phyloP scores from a whole-genome alignment of 2,888 invertebrate species.

The Thecocarcelia acutangulata region DNA sequence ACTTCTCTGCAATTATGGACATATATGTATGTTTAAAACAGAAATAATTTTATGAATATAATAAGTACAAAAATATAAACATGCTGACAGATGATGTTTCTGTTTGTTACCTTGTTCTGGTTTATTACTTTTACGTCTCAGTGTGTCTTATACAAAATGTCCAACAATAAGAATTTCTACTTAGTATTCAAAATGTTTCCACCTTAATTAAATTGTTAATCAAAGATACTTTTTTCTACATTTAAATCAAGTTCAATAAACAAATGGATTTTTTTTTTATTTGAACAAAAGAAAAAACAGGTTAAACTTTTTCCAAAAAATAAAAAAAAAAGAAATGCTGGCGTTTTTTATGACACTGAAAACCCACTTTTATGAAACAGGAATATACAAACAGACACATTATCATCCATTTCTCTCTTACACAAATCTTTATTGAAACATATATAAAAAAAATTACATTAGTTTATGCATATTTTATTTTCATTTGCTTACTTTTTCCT shows the following conservation, averaged over 20 bases:
- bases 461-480: slow-evolving; percentile 4
- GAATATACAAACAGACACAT: neutral
- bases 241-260: no score
- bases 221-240: no score
- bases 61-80: slow-evolving; percentile 4
- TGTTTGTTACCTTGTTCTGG: slow-evolving; percentile 1
- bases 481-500: neutral
- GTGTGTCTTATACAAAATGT: no score
- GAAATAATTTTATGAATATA: slow-evolving; percentile 16
- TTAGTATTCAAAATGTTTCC: no score
- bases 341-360: no score
- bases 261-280: no score
- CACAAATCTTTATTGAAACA: neutral
- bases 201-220: no score
- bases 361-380: neutral
- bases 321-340: no score
- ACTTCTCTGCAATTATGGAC: slow-evolving; percentile 24
- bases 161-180: no score
- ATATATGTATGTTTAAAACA: neutral
- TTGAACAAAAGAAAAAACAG: no score
- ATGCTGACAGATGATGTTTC: slow-evolving; percentile 1
- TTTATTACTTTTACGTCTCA: neutral
- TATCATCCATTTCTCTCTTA: neutral
- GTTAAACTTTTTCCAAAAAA: no score
- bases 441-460: neutral